Conservation (phyloP, 2,888 invertebrate genomes). For the Apamea crenata region DNA sequence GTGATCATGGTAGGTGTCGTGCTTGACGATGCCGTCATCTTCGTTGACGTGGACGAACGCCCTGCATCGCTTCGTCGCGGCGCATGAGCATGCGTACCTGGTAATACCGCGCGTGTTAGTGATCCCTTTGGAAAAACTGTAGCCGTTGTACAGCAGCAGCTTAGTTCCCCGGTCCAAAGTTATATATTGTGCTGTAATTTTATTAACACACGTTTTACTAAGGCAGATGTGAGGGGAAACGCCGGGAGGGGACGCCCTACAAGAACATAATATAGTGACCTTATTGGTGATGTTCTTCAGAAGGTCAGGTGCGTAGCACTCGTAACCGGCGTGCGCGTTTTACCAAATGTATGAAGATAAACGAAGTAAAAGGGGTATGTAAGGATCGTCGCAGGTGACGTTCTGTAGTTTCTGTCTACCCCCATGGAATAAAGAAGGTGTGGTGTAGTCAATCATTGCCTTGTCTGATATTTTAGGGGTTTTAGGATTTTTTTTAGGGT, state of each 20-base stretch:
- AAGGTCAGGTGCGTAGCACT: background rate
- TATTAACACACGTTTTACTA: background rate
- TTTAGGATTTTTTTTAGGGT: too few species aligned
- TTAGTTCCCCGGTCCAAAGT: conserved; percentile 54
- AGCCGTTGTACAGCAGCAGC: conserved; percentile 64
- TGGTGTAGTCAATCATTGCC: background rate
- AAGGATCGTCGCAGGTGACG: background rate
- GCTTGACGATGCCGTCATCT: conserved; percentile 25
- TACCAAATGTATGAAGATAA: background rate
- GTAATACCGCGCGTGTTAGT: conserved; percentile 41
- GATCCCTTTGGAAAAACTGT: conserved; percentile 66
- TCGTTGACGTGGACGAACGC: conserved; percentile 43
- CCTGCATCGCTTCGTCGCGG: conserved; percentile 42
- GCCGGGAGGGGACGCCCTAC: background rate
- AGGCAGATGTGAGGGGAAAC: background rate
- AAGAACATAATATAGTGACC: background rate
- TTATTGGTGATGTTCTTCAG: background rate
- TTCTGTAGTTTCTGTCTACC: background rate
- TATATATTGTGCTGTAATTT: conserved; percentile 65
- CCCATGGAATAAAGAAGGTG: background rate
- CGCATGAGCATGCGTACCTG: conserved; percentile 64
- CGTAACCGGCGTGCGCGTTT: background rate
- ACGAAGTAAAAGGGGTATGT: background rate
- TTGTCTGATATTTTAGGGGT: background rate
- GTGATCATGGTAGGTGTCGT: conserved; percentile 40